Evolutionary conservation across 2,113 vertebrate genomes (phyloP).

Genomic region (Holacanthus passer): DNA sequence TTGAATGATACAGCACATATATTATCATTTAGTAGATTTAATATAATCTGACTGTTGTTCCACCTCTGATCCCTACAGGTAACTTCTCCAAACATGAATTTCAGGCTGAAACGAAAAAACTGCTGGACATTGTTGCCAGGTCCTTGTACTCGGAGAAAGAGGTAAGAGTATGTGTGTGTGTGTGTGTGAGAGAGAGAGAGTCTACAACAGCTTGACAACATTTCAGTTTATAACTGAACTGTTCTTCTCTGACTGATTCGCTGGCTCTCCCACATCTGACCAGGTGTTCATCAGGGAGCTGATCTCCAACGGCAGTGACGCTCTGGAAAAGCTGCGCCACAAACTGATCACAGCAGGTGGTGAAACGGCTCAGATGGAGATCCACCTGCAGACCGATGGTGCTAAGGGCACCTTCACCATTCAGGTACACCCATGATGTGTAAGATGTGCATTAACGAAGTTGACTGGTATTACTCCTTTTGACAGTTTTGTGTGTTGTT

Average conservation of each 20-base stretch:
- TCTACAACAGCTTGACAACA: not conserved
- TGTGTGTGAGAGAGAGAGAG: too few relatives aligned
- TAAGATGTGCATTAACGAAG: not conserved
- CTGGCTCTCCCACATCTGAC: not conserved
- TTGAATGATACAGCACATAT: not conserved
- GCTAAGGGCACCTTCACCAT: slow-evolving; percentile 92
- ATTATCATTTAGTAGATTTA: not conserved
- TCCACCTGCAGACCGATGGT: slow-evolving; percentile 92
- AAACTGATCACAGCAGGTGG: slow-evolving; percentile 87
- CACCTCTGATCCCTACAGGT: slow-evolving; percentile 80
- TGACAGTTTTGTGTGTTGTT: not conserved
- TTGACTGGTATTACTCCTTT: not conserved
- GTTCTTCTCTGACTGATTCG: not conserved
- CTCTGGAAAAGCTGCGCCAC: slow-evolving; percentile 95
- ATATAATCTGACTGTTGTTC: slow-evolving; percentile 13
- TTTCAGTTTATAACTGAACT: not conserved
- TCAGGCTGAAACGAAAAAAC: slow-evolving; percentile 97
- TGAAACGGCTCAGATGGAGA: slow-evolving; percentile 89
- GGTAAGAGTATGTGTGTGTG: slow-evolving; percentile 76
- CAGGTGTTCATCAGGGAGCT: slow-evolving; percentile 98
- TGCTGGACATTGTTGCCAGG: slow-evolving; percentile 95
- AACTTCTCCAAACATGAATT: slow-evolving; percentile 92
- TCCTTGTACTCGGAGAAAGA: slow-evolving; percentile 98
- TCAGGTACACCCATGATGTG: slow-evolving; percentile 85
- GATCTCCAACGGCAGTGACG: slow-evolving; percentile 95